These are phyloP conservation scores for Hippasteria phrygiana DNA, from an alignment of 53 echinoderm and acorn worm genomes.

Conservation along the genomic window DNA sequence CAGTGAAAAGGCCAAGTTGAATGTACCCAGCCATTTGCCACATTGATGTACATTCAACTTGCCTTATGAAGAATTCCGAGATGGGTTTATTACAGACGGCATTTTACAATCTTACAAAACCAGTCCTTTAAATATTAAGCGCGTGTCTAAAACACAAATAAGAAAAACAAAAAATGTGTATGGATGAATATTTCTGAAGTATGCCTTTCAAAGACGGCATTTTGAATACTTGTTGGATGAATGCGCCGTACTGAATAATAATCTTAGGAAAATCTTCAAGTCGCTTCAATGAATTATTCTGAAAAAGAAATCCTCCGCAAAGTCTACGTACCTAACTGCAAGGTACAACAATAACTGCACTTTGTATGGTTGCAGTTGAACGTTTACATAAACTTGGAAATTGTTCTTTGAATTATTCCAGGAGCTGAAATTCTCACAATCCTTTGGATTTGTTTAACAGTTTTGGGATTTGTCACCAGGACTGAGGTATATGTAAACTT, in stretches of 20 bases:
- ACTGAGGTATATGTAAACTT: no score
- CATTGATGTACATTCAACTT: no score
- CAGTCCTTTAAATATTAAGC: not conserved
- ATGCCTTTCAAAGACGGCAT: not conserved
- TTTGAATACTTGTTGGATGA: constrained; percentile 50
- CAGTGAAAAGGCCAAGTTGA: no score
- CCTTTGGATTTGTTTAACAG: no score
- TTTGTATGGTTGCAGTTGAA: no score
- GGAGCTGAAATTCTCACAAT: no score
- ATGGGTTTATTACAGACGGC: not conserved
- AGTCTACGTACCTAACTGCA: not conserved
- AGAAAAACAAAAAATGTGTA: not conserved
- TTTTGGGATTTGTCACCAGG: no score
- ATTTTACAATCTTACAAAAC: not conserved
- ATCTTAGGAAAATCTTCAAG: not conserved
- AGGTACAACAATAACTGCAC: no score
- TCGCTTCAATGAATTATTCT: constrained; percentile 9
- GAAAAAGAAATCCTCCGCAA: not conserved
- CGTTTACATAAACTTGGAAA: no score
- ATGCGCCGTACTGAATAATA: constrained; percentile 32
- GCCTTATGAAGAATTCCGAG: not conserved
- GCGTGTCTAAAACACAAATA: not conserved
- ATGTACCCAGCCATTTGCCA: no score
- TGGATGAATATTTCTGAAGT: not conserved
- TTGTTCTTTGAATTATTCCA: no score